A percentile compares a stretch with the other conserved stretches of the same genome.
Conservation (phyloP, 2,888 invertebrate genomes). For the Dermolepida albohirtum region DNA sequence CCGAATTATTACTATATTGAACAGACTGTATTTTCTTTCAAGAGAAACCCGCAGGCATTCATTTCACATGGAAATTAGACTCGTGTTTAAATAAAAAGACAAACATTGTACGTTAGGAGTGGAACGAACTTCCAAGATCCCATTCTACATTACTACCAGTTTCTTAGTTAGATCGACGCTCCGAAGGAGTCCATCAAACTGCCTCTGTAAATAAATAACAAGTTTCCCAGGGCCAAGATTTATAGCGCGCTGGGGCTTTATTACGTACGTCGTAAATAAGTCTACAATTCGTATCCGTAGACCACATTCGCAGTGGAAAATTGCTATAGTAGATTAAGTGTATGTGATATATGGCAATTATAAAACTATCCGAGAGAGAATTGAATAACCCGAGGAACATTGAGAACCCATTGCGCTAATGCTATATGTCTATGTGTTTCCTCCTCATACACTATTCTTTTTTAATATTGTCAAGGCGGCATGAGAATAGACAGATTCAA, state of each 20-base stretch:
- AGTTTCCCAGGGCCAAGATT: conserved; percentile 41
- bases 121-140: conserved; percentile 16
- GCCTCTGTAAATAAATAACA: conserved; percentile 42
- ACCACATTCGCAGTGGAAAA: conserved; percentile 40
- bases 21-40: too few relatives aligned
- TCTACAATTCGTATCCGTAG: conserved; percentile 38
- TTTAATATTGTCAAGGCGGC: too few relatives aligned
- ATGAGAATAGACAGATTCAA: too few relatives aligned
- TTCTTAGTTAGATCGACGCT: conserved; percentile 29
- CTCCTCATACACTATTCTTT: too few relatives aligned
- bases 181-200: conserved; percentile 40
- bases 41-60: neutral
- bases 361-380: conserved; percentile 40
- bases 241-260: conserved; percentile 41
- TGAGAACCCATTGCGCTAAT: conserved; percentile 8
- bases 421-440: too few relatives aligned
- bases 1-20: too few relatives aligned
- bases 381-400: conserved; percentile 32
- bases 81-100: conserved; percentile 29
- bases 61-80: conserved; percentile 26
- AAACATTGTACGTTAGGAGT: conserved; percentile 17
- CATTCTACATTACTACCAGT: conserved; percentile 1
- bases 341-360: conserved; percentile 41
- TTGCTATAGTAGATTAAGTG: conserved; percentile 38
- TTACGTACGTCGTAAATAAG: conserved; percentile 44